These are phyloP conservation scores for Varanus salvator DNA, from an alignment of 2,113 vertebrate genomes.

Conservation along the genomic window DNA sequence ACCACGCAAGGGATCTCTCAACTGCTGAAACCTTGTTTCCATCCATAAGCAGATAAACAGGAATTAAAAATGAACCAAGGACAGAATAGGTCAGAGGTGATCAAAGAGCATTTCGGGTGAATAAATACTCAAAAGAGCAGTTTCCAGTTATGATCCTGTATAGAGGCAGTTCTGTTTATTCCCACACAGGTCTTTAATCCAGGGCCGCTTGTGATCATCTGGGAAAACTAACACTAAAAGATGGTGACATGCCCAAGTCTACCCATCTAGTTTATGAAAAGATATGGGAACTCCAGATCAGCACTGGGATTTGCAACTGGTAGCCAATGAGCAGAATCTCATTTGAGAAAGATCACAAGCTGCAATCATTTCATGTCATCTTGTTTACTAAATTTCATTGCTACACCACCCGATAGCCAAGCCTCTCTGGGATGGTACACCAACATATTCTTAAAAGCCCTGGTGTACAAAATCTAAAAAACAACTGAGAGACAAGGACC, in stretches of 20 bases:
- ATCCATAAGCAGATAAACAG: background rate
- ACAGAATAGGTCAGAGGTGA: background rate
- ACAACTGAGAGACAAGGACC: no score
- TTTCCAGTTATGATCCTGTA: background rate
- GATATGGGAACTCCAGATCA: background rate
- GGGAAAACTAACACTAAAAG: background rate
- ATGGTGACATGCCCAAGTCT: background rate
- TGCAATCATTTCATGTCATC: background rate
- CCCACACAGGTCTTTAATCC: background rate
- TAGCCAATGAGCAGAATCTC: background rate
- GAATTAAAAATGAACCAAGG: conserved; percentile 1
- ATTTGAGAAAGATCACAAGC: background rate
- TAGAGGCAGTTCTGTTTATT: background rate
- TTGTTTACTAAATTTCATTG: no score
- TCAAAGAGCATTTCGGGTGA: conserved; percentile 1
- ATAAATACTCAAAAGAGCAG: background rate
- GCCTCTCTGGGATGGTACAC: no score
- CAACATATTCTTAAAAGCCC: no score
- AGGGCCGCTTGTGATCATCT: background rate
- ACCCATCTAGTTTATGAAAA: background rate
- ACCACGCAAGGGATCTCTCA: background rate
- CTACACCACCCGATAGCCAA: no score
- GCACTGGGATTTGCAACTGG: background rate
- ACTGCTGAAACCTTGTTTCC: conserved; percentile 8
- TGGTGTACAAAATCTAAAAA: no score